These are phyloP conservation scores for Myanophis thanlyinensis DNA, from an alignment of 2,113 vertebrate genomes.

Conservation along the genomic window DNA sequence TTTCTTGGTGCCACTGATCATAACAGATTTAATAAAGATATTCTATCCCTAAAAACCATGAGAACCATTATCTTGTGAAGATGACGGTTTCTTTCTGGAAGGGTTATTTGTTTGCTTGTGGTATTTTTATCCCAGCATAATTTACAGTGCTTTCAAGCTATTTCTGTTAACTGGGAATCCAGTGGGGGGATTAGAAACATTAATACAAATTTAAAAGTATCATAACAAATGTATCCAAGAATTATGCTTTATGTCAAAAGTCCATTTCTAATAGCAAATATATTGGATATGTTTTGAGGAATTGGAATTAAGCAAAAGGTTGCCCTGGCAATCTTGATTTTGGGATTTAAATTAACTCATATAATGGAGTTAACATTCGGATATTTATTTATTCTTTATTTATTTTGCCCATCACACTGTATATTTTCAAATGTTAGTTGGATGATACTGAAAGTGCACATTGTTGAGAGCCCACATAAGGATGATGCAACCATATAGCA, in stretches of 20 bases:
- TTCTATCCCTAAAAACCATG: background rate
- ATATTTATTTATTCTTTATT: background rate
- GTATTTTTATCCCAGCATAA: background rate
- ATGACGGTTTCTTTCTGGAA: background rate
- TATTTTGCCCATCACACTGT: background rate
- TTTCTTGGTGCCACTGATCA: background rate
- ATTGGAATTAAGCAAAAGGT: background rate
- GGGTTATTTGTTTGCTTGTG: background rate
- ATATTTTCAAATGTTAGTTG: background rate
- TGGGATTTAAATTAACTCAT: background rate
- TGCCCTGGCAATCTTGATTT: background rate
- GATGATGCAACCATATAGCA: background rate
- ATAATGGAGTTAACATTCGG: background rate
- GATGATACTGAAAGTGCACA: background rate
- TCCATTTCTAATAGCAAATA: background rate
- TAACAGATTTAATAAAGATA: background rate
- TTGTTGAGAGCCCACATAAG: background rate
- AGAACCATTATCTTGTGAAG: background rate
- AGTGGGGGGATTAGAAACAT: background rate
- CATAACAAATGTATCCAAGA: background rate
- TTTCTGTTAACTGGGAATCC: background rate
- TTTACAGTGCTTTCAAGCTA: background rate
- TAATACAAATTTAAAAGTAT: background rate
- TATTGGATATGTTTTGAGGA: background rate
- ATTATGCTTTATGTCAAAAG: background rate